phyloP scores from a whole-genome alignment of 2,113 vertebrate species.

The Panthera uncia region DNA sequence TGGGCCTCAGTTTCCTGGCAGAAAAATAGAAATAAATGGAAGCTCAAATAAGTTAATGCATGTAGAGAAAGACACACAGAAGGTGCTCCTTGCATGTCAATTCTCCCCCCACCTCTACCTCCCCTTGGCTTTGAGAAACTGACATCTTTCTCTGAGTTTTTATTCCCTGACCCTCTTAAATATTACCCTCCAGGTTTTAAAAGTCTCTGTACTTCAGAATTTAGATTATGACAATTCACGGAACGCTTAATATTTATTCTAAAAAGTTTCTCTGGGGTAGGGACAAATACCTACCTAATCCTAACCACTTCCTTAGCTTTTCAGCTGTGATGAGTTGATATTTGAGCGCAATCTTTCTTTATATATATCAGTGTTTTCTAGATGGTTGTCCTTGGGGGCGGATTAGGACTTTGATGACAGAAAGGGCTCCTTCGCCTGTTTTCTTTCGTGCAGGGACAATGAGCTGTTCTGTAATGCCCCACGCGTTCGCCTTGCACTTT shows the following conservation, averaged over 20 bases:
- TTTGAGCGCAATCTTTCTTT: conserved; percentile 52
- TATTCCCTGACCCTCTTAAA: not conserved
- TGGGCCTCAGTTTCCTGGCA: not conserved
- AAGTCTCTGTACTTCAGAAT: conserved; percentile 1
- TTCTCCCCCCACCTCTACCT: not conserved
- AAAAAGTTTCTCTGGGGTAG: conserved; percentile 50
- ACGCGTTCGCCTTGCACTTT: conserved; percentile 79
- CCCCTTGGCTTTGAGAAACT: not conserved
- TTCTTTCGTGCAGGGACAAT: conserved; percentile 75
- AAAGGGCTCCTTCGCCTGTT: conserved; percentile 62
- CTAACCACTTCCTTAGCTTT: conserved; percentile 43
- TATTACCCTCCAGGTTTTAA: not conserved
- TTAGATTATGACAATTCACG: not conserved
- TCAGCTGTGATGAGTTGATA: conserved; percentile 57
- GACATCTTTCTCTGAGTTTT: not conserved
- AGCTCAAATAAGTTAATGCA: not conserved
- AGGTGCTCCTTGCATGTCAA: not conserved
- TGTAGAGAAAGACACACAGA: not conserved
- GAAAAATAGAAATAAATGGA: not conserved
- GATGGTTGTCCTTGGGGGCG: conserved; percentile 60
- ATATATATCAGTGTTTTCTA: conserved; percentile 50
- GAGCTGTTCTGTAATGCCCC: conserved; percentile 65
- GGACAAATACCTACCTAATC: not conserved
- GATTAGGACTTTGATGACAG: conserved; percentile 64
- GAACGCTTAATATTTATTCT: conserved; percentile 59